Evolutionary conservation across 2,113 vertebrate genomes (phyloP), one percentile per base, ranked within the genome.

Genomic region (Anguilla rostrata): DNA sequence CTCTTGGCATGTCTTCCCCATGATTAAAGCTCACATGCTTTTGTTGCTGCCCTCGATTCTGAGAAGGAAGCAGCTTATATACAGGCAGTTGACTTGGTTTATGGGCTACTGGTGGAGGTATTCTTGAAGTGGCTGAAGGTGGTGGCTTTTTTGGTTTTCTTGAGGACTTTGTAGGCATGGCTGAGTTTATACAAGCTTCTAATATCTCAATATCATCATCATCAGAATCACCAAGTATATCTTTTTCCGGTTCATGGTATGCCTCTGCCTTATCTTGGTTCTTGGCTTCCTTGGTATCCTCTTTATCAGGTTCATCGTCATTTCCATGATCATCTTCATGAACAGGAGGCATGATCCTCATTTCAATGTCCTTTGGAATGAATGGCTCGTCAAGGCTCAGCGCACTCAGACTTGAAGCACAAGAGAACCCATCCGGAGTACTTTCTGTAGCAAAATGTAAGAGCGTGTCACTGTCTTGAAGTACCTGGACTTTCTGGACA

Each of bases 181-280:
- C 98, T 92, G 98, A 98, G 94, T 98, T 98, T 94, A 99, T 99
- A 92, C 98, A 99, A 0, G 96, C 98, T 91, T 99, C 98, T 86
- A 99, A 87, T 92, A 99, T 99, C 94, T 98, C 97, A 49, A 97
- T 98, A 92, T 80, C 78, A 29, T 98, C 97, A 40, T 97, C 98
- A 88, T 99, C 97, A 0, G 97, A 98, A 88, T 97, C 97, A 88
- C 98, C 97, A 22, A 97, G 78, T 71, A 97, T 95, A 57, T 97
- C 96, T 90, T 97, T 97, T 90, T 97, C 95, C 84, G 93, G 91
- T 90, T 97, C 97, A 83, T 85, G 8, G 87, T 93, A 85, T 60
- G 94, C 95, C 85, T 96, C 94, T 20, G 56, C 57, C 81, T 96
- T 95, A 87, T 96, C 94, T 75, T 95, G 92, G 75, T 66, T 79